Evolutionary conservation across 1,140 invertebrate species (phyloP).

Genomic region (Cyphomyrmex costatus): DNA sequence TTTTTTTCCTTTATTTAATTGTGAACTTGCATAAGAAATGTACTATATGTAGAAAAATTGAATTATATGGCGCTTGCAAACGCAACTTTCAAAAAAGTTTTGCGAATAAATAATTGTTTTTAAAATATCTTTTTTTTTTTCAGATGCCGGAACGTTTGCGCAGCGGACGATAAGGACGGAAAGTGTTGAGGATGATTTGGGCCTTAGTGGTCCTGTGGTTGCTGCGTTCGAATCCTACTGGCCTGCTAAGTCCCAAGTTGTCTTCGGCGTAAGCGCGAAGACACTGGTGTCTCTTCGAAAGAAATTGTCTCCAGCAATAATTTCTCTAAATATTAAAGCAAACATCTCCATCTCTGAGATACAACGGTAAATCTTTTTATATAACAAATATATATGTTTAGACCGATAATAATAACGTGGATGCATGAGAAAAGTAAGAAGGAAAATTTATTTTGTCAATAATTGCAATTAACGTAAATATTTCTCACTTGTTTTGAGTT

Average conservation of each 20-base stretch:
- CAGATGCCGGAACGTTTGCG: constrained; percentile 24
- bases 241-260: constrained; percentile 87
- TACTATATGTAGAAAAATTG: neutral
- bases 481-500: neutral
- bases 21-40: neutral
- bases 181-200: constrained; percentile 80
- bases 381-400: neutral
- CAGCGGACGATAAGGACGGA: neutral
- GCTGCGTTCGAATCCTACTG: constrained; percentile 85
- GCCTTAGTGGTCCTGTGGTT: constrained; percentile 87
- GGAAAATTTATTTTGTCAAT: neutral
- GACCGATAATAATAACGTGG: neutral
- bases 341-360: neutral
- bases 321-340: neutral
- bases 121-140: constrained; percentile 53
- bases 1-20: neutral
- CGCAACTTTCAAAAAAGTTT: neutral
- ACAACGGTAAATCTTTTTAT: constrained; percentile 24
- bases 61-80: neutral
- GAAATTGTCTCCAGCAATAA: neutral
- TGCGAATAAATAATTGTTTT: constrained; percentile 5
- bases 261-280: constrained; percentile 72
- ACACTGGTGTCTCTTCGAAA: neutral
- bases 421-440: neutral
- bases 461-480: neutral